Conservation (phyloP, 2,113 vertebrate species). For the Sander vitreus region DNA sequence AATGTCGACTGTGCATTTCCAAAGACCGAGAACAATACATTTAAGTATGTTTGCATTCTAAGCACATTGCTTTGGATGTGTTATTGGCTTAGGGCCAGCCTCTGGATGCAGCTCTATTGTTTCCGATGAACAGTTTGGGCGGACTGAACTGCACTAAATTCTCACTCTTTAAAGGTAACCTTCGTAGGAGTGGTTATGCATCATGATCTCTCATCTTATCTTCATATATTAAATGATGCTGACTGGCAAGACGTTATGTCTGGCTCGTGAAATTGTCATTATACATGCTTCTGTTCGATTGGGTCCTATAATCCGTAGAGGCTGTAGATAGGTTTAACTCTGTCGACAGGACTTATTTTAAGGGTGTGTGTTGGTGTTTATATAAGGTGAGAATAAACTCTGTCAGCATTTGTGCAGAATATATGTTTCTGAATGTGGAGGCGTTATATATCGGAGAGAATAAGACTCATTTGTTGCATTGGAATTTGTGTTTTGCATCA, state of each 20-base stretch:
- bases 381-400: not conserved
- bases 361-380: not conserved
- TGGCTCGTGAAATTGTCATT: not conserved
- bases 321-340: not conserved
- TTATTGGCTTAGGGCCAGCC: constrained; percentile 41
- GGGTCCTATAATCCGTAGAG: not conserved
- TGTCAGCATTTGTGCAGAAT: constrained; percentile 24
- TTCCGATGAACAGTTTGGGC: constrained; percentile 56
- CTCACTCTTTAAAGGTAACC: constrained; percentile 21
- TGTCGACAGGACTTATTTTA: not conserved
- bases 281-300: not conserved
- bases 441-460: not conserved
- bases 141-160: constrained; percentile 51
- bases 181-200: not conserved
- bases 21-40: not conserved
- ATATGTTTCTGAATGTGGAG: not conserved
- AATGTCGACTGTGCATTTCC: not conserved
- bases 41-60: not conserved
- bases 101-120: constrained; percentile 69
- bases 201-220: not conserved
- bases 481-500: constrained; percentile 18
- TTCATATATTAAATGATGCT: not conserved
- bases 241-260: not conserved
- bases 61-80: constrained; percentile 51
- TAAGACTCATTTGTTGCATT: not conserved